These are phyloP conservation scores for Chroicocephalus ridibundus DNA, from an alignment of 2,113 vertebrate species.

Conservation along the genomic window DNA sequence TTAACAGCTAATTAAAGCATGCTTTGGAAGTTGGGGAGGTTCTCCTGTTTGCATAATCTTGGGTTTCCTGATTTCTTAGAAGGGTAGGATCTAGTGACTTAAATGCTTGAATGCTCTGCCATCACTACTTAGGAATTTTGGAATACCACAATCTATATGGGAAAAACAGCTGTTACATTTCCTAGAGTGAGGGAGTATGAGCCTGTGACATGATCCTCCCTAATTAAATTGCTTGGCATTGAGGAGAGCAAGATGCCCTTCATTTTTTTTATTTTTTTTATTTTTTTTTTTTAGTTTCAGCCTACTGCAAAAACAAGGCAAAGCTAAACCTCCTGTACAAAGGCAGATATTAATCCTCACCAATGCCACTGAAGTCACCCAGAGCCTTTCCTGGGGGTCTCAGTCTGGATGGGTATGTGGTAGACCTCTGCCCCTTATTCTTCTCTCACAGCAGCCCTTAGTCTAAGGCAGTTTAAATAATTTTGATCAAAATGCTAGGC, in stretches of 20 bases:
- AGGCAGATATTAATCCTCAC: not conserved
- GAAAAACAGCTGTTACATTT: constrained; percentile 38
- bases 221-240: constrained; percentile 7
- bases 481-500: not conserved
- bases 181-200: constrained; percentile 32
- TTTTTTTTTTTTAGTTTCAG: constrained; percentile 26
- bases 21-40: not conserved
- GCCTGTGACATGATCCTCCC: constrained; percentile 12
- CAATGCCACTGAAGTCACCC: fast-evolving
- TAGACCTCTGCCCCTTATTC: not conserved
- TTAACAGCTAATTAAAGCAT: not conserved
- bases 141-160: constrained; percentile 16
- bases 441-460: not conserved
- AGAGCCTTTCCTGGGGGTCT: not conserved
- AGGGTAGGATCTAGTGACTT: not conserved
- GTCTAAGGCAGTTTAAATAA: not conserved
- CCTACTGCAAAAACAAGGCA: not conserved
- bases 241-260: constrained; percentile 17
- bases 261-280: constrained; percentile 38
- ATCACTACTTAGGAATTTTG: constrained; percentile 25
- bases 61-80: constrained; percentile 50
- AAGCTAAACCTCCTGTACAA: not conserved
- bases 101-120: not conserved
- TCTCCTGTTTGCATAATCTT: not conserved
- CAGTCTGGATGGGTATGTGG: not conserved